Evolutionary conservation across 2,797 vertebrate species (phyloP).

Genomic region (Ambastaia sidthimunki): DNA sequence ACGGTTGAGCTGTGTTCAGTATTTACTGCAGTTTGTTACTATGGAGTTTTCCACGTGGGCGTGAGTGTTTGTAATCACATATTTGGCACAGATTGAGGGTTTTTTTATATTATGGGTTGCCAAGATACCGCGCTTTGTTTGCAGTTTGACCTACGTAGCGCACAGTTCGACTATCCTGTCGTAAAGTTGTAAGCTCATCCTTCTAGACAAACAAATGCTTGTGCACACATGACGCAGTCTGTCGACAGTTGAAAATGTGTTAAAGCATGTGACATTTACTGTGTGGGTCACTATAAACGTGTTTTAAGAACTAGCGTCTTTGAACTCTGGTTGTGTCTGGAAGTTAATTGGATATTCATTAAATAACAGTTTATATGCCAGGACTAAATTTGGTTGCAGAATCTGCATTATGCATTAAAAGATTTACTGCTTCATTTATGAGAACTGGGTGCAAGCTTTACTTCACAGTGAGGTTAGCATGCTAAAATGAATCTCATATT

Average conservation of each 20-base stretch:
- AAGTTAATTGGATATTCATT: not conserved
- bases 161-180: not conserved
- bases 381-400: not conserved
- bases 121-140: conserved; percentile 35
- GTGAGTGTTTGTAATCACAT: conserved; percentile 23
- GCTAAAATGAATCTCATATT: conserved; percentile 38
- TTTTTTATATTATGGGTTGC: conserved; percentile 33
- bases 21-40: conserved; percentile 24
- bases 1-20: not conserved
- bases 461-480: conserved; percentile 31
- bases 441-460: conserved; percentile 37
- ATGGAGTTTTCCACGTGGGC: conserved; percentile 15
- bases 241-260: not conserved
- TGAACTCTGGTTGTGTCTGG: conserved; percentile 9
- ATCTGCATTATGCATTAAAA: conserved; percentile 25
- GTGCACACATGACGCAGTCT: not conserved
- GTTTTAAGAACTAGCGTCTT: not conserved
- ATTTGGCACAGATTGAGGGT: conserved; percentile 14
- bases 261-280: not conserved
- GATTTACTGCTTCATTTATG: conserved; percentile 13
- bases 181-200: conserved; percentile 18
- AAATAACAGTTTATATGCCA: not conserved
- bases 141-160: conserved; percentile 3
- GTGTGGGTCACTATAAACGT: not conserved
- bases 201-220: conserved; percentile 32